Conservation (phyloP, 2,113 vertebrate genomes). For the Pungitius pungitius region DNA sequence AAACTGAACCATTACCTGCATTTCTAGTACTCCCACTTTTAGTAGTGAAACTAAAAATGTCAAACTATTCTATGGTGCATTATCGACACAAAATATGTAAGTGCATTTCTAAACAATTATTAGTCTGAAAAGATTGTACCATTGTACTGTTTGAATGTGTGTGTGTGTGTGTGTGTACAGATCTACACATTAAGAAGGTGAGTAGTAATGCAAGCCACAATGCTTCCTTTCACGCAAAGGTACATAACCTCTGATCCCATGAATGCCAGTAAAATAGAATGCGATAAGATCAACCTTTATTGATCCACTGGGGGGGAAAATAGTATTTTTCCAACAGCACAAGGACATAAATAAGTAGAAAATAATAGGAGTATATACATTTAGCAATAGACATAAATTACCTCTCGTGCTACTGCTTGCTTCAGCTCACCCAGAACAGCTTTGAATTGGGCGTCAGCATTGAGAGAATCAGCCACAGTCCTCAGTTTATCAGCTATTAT, state of each 20-base stretch:
- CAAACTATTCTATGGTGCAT: not conserved
- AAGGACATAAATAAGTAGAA: not conserved
- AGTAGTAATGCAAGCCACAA: not conserved
- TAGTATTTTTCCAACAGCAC: not conserved
- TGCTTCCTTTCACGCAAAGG: not conserved
- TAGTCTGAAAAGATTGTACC: not conserved
- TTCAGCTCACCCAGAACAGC: slow-evolving; percentile 41
- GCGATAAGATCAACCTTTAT: not conserved
- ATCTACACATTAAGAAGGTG: no score
- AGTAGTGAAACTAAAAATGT: not conserved
- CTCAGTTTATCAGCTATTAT: slow-evolving; percentile 70
- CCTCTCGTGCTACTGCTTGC: slow-evolving; percentile 53
- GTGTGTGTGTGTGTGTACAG: not conserved
- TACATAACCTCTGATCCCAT: not conserved
- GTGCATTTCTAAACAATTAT: not conserved
- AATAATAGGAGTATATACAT: not conserved
- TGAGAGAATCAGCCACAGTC: slow-evolving; percentile 63
- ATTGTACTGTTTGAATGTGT: not conserved
- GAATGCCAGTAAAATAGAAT: not conserved
- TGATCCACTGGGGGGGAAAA: not conserved
- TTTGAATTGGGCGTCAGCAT: slow-evolving; percentile 34
- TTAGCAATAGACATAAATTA: slow-evolving; percentile 17
- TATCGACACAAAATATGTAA: not conserved
- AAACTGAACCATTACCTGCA: not conserved
- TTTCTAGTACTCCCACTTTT: not conserved